A percentile compares a stretch with the other conserved stretches of the same genome.
Conservation (phyloP, 2,113 vertebrate genomes). For the Pogonocichla stellata region DNA sequence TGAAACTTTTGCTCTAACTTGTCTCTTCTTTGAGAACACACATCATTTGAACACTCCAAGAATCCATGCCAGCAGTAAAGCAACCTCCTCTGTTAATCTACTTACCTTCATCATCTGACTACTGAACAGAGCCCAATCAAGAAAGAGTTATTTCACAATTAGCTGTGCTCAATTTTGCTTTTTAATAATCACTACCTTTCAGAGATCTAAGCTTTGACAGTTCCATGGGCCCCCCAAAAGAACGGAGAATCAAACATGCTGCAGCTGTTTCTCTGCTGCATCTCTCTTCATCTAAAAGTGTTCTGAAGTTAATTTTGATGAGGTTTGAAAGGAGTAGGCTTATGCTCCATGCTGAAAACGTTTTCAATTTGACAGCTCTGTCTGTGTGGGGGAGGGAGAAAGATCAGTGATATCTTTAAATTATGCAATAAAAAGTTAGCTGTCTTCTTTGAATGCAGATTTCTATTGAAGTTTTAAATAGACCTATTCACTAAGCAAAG, state of each 20-base stretch:
- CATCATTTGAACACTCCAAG: not conserved
- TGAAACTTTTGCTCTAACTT: not conserved
- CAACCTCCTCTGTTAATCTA: not conserved
- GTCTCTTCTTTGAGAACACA: not conserved
- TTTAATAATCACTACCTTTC: not conserved
- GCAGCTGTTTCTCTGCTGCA: constrained; percentile 48
- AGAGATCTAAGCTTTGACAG: not conserved
- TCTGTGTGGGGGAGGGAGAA: constrained; percentile 59
- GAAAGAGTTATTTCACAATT: not conserved
- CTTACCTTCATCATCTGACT: not conserved
- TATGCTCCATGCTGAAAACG: constrained; percentile 15
- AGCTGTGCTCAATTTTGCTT: not conserved
- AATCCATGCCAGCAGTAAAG: not conserved
- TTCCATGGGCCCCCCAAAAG: not conserved
- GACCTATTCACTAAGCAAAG: constrained; percentile 12
- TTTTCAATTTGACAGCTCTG: constrained; percentile 67
- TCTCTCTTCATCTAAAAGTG: constrained; percentile 16
- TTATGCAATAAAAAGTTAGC: constrained; percentile 66
- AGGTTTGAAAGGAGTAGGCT: constrained; percentile 64
- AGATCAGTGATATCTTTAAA: constrained; percentile 67
- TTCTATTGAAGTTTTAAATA: constrained; percentile 56
- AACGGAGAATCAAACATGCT: not conserved
- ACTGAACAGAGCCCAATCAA: not conserved
- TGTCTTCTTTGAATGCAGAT: constrained; percentile 62
- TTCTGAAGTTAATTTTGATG: constrained; percentile 63